Conservation (phyloP, 2,888 invertebrate genomes). For the Leucania comma region DNA sequence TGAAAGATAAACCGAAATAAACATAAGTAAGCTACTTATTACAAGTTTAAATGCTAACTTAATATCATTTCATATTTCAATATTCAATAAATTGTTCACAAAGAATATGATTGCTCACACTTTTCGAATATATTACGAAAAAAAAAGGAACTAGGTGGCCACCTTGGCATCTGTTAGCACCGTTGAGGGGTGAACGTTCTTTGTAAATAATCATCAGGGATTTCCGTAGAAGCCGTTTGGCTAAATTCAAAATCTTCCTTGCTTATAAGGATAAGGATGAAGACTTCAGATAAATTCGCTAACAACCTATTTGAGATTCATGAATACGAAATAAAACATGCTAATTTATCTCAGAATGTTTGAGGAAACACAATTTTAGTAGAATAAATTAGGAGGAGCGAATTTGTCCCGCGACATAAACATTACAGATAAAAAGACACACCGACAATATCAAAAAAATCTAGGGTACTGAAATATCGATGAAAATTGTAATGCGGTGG, state of each 20-base stretch:
- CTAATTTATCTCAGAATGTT: conserved; percentile 75
- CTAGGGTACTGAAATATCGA: conserved; percentile 61
- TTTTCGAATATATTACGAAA: conserved; percentile 33
- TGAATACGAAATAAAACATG: conserved; percentile 79
- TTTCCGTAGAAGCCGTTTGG: conserved; percentile 64
- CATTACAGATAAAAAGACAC: conserved; percentile 59
- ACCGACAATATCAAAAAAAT: conserved; percentile 63
- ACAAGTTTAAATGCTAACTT: conserved; percentile 1
- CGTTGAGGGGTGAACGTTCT: conserved; percentile 59
- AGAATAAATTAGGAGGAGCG: conserved; percentile 74
- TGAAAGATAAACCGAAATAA: conserved; percentile 2
- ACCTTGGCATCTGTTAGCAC: conserved; percentile 59
- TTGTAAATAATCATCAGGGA: conserved; percentile 69
- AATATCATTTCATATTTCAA: conserved; percentile 9
- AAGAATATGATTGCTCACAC: conserved; percentile 8
- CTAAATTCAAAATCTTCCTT: conserved; percentile 68
- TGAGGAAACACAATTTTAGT: conserved; percentile 75
- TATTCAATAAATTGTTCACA: conserved; percentile 28
- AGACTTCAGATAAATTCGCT: conserved; percentile 74
- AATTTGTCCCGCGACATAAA: conserved; percentile 63
- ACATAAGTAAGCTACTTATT: background rate
- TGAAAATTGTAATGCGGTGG: conserved; percentile 66
- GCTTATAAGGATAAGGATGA: conserved; percentile 70
- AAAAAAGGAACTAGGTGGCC: conserved; percentile 57
- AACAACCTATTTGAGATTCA: conserved; percentile 79